Evolutionary conservation across 2,113 vertebrate species (phyloP).

Genomic region (Vidua chalybeata): DNA sequence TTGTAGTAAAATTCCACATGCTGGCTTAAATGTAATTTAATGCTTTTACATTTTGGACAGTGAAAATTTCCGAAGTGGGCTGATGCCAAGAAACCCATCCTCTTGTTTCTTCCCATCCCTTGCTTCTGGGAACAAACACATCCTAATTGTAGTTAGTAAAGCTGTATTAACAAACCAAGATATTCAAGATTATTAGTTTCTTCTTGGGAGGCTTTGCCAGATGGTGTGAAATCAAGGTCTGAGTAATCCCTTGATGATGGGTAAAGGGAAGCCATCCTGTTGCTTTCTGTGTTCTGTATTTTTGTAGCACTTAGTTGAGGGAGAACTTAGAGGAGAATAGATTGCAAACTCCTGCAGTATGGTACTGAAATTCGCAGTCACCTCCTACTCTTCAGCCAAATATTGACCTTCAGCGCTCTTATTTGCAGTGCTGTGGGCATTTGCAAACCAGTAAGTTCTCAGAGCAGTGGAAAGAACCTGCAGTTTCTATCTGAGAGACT

Average conservation of each 20-base stretch:
- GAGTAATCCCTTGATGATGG: neutral
- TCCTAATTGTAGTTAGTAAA: neutral
- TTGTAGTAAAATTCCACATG: neutral
- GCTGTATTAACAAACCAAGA: neutral
- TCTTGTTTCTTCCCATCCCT: neutral
- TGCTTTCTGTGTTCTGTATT: neutral
- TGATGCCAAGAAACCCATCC: neutral
- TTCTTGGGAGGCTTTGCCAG: neutral
- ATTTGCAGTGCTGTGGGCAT: neutral
- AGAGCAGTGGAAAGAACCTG: neutral
- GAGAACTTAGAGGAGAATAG: neutral
- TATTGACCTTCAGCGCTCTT: neutral
- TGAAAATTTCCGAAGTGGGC: neutral
- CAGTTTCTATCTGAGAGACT: neutral
- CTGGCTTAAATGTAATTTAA: neutral
- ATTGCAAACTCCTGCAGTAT: neutral
- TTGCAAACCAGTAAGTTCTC: neutral
- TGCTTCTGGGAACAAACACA: neutral
- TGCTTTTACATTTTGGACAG: neutral
- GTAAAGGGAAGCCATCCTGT: neutral
- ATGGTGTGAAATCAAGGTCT: neutral
- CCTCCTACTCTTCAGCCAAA: neutral
- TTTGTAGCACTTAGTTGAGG: neutral
- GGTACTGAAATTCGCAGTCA: neutral
- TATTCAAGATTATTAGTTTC: neutral